phyloP scores from a whole-genome alignment of 1,140 invertebrate species.

The Ridgeia piscesae region DNA sequence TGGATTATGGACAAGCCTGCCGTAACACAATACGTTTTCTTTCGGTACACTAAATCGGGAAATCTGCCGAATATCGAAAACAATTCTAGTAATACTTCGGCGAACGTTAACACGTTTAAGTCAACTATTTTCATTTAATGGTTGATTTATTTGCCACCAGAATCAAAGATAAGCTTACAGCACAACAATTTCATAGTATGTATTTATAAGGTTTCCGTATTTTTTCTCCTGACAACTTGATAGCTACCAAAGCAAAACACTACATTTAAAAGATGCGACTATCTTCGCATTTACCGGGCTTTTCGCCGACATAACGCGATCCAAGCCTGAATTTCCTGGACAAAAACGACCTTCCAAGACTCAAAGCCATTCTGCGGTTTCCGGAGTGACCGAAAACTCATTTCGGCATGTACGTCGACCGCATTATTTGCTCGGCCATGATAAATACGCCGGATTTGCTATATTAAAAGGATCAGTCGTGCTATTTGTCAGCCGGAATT shows the following conservation, averaged over 20 bases:
- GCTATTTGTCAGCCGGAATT: constrained; percentile 4
- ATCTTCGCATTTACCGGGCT: not conserved
- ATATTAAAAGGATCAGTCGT: constrained; percentile 6
- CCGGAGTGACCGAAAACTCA: not conserved
- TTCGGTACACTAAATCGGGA: no score
- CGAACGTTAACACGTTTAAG: no score
- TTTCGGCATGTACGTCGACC: not conserved
- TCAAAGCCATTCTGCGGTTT: not conserved
- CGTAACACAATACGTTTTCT: no score
- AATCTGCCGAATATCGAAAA: no score
- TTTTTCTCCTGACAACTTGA: not conserved
- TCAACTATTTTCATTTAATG: not conserved
- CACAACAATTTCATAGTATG: not conserved
- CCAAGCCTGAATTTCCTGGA: not conserved
- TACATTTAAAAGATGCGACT: not conserved
- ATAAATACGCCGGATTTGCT: constrained; percentile 5
- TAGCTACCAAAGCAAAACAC: not conserved
- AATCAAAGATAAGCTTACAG: not conserved
- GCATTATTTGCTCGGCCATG: not conserved
- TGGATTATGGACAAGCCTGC: no score
- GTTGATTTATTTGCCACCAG: not conserved
- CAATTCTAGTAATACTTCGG: no score
- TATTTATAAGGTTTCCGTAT: not conserved
- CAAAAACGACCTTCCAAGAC: not conserved
- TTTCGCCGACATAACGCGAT: not conserved